Percentiles rank a stretch among this genome's conserved stretches.
Evolutionary conservation across 2,113 vertebrate species (phyloP).

Genomic region (Pluvianellus socialis): DNA sequence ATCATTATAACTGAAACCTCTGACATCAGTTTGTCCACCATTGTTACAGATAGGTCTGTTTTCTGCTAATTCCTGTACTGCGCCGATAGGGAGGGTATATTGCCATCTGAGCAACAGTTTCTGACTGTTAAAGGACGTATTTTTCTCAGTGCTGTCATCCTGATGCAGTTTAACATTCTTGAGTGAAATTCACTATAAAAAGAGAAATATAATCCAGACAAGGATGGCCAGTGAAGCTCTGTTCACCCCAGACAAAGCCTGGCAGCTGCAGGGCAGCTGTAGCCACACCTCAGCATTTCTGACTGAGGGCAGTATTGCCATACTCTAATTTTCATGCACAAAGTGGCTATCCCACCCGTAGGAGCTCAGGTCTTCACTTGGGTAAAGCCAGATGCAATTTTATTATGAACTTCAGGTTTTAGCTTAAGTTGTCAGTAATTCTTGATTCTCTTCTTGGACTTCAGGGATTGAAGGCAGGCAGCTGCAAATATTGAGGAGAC

Average conservation of each 20-base stretch:
- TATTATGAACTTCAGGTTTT: background rate
- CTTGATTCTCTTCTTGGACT: background rate
- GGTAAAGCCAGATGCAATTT: background rate
- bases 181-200: background rate
- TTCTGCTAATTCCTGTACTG: background rate
- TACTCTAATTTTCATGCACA: background rate
- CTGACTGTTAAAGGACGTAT: background rate
- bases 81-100: background rate
- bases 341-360: background rate
- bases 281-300: background rate
- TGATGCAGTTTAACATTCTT: background rate
- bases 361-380: background rate
- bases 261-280: background rate
- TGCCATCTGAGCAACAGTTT: background rate
- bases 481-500: background rate
- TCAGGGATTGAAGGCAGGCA: background rate
- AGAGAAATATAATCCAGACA: background rate
- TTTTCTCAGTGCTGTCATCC: background rate
- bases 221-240: background rate
- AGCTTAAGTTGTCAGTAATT: background rate
- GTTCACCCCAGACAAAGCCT: background rate
- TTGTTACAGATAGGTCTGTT: background rate
- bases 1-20: background rate
- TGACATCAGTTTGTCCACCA: background rate
- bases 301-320: background rate